Evolutionary conservation across 2,888 invertebrate genomes (phyloP).

Genomic region (Aethes cnicana): DNA sequence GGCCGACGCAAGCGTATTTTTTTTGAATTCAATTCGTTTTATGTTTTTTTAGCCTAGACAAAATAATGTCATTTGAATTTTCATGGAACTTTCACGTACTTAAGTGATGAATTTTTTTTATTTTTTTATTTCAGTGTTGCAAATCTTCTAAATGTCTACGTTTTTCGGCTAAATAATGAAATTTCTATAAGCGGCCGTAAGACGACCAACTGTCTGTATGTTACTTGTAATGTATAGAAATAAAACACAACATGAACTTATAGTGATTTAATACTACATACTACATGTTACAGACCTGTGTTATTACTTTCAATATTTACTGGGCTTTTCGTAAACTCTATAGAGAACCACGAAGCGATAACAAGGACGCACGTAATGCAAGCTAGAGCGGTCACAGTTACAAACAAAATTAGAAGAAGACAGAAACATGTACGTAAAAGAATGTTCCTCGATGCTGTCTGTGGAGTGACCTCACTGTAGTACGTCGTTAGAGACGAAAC

Average conservation of each 20-base stretch:
- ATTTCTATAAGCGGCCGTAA: no score
- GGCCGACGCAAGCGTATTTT: conserved; percentile 71
- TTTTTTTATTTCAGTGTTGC: neutral
- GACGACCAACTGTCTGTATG: no score
- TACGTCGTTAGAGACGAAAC: neutral
- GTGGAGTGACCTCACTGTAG: conserved; percentile 11
- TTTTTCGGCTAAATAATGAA: no score
- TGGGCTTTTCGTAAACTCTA: neutral
- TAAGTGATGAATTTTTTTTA: neutral
- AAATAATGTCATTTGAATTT: no score
- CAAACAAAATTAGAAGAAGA: neutral
- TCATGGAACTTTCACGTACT: no score
- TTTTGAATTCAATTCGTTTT: neutral
- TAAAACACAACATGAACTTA: no score
- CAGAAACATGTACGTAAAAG: conserved; percentile 7
- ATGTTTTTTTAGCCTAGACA: no score
- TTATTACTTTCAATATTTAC: no score
- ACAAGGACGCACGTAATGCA: conserved; percentile 5
- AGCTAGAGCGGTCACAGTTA: conserved; percentile 1
- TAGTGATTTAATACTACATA: no score
- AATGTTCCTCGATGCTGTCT: neutral
- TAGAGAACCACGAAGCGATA: conserved; percentile 6
- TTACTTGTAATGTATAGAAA: no score
- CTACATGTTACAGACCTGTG: no score
- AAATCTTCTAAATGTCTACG: no score